A percentile compares a stretch with the other conserved stretches of the same genome.
Evolutionary conservation across 2,113 vertebrate species (phyloP).

Genomic region (Grammomys surdaster): DNA sequence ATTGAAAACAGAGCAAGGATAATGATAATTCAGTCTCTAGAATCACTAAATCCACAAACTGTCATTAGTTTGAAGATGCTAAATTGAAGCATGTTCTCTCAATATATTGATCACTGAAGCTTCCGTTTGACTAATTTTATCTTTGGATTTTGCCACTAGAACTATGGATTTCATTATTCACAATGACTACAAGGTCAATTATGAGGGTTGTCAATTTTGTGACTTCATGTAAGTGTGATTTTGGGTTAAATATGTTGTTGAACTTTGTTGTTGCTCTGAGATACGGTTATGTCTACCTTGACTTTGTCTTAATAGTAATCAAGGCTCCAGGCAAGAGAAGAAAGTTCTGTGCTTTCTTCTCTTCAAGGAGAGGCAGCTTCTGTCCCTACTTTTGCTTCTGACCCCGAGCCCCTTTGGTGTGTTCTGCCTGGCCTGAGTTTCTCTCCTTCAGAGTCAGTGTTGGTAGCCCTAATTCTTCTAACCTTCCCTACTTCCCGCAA

Average conservation of each 20-base stretch:
- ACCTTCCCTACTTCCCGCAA: neutral
- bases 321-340: neutral
- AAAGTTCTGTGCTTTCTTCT: neutral
- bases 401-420: no score
- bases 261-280: neutral
- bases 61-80: conserved; percentile 16
- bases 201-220: neutral
- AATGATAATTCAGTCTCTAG: conserved; percentile 16
- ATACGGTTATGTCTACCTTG: neutral
- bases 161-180: neutral
- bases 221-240: conserved; percentile 16
- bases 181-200: neutral
- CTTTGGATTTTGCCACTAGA: conserved; percentile 29
- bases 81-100: neutral
- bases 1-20: neutral
- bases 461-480: neutral
- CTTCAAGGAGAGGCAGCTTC: neutral
- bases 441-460: neutral
- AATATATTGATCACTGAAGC: neutral
- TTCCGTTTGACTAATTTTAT: conserved; percentile 30
- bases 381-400: neutral
- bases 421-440: neutral
- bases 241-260: neutral
- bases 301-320: conserved; percentile 7
- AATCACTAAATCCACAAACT: neutral